Evolutionary conservation across 1,140 invertebrate genomes (phyloP).

Genomic region (Drosophila sechellia): DNA sequence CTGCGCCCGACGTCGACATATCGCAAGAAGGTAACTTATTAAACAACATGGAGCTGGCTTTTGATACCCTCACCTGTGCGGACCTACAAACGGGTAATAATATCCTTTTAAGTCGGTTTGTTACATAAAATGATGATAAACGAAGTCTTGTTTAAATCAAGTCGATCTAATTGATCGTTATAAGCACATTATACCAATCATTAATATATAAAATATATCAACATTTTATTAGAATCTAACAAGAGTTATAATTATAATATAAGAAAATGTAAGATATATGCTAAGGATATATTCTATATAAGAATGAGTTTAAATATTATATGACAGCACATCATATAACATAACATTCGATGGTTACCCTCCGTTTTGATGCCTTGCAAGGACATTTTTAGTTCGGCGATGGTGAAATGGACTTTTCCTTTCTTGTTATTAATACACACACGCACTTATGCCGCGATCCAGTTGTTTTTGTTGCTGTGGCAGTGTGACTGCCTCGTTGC

Average conservation of each 20-base stretch:
- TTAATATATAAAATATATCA: no score
- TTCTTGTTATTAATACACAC: constrained; percentile 49
- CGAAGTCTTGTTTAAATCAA: no score
- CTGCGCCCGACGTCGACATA: constrained; percentile 75
- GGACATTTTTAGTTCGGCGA: constrained; percentile 50
- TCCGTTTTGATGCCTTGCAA: background rate
- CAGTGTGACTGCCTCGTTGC: constrained; percentile 73
- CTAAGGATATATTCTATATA: no score
- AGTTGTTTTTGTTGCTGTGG: constrained; percentile 52
- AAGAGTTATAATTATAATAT: no score
- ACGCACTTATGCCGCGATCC: constrained; percentile 59
- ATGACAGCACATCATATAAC: no score
- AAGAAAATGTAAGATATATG: no score
- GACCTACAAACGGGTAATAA: background rate
- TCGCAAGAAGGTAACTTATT: constrained; percentile 80
- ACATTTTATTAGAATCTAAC: no score
- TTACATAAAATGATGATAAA: background rate
- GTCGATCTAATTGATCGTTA: no score
- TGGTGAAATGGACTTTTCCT: constrained; percentile 18
- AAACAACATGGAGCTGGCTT: constrained; percentile 74
- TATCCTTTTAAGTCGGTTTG: background rate
- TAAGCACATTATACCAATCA: no score
- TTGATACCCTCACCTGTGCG: constrained; percentile 31
- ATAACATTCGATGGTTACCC: no score
- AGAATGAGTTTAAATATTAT: no score